These are phyloP conservation scores for Macrobrachium rosenbergii DNA, from an alignment of 1,140 invertebrate genomes.

Conservation along the genomic window DNA sequence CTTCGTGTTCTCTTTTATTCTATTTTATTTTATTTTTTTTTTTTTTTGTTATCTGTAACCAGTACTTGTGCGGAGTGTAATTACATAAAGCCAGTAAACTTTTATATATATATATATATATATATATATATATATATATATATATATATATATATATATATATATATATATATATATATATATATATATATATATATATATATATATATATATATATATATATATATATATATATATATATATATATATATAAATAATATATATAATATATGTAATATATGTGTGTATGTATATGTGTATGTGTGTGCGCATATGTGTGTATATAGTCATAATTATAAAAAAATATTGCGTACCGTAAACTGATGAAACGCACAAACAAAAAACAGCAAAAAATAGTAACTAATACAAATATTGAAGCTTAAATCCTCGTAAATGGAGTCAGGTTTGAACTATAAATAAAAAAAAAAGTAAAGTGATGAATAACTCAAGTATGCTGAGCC, in stretches of 20 bases:
- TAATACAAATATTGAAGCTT: no score
- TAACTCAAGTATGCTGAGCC: no score
- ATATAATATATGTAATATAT: slow-evolving; percentile 11
- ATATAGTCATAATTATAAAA: neutral
- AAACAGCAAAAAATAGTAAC: neutral
- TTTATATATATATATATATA: neutral
- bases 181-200: slow-evolving; percentile 5
- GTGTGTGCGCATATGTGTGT: neutral
- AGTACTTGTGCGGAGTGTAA: neutral
- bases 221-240: slow-evolving; percentile 30
- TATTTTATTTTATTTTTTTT: no score
- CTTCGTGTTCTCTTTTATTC: neutral
- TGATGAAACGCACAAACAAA: neutral
- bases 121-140: neutral
- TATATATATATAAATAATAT: neutral
- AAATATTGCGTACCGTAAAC: neutral
- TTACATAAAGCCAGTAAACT: neutral
- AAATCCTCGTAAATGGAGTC: no score
- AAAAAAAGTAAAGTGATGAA: no score
- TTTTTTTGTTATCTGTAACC: neutral
- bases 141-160: neutral
- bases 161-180: slow-evolving; percentile 4
- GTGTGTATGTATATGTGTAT: slow-evolving; percentile 10
- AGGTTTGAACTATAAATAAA: no score
- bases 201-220: slow-evolving; percentile 28